phyloP scores from a whole-genome alignment of 1,140 invertebrate species.

The Zophobas morio region DNA sequence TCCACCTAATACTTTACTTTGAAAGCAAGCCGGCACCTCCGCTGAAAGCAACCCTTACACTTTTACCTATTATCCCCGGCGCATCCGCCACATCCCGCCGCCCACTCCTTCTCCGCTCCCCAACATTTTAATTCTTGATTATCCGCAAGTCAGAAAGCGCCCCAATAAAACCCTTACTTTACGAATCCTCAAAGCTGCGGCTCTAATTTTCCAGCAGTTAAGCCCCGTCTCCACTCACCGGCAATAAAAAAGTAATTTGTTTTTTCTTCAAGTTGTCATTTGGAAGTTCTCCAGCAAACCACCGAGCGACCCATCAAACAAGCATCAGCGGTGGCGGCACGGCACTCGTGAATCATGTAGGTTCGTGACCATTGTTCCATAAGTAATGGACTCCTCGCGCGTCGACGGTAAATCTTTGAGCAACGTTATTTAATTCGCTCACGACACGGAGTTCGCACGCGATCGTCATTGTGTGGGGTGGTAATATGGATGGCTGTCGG shows the following conservation, averaged over 20 bases:
- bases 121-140: background rate
- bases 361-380: slow-evolving; percentile 61
- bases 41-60: too few relatives aligned
- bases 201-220: slow-evolving; percentile 43
- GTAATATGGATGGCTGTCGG: slow-evolving; percentile 44
- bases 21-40: too few relatives aligned
- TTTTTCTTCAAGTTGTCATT: slow-evolving; percentile 33
- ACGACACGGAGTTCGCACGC: slow-evolving; percentile 59
- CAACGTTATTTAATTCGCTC: slow-evolving; percentile 61
- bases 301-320: slow-evolving; percentile 36
- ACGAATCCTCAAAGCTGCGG: background rate
- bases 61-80: background rate
- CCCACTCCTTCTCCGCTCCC: too few relatives aligned
- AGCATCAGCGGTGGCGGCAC: slow-evolving; percentile 33
- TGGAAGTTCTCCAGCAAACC: slow-evolving; percentile 44
- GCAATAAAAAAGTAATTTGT: slow-evolving; percentile 44
- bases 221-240: slow-evolving; percentile 9
- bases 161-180: background rate
- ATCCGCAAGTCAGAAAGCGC: background rate
- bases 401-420: slow-evolving; percentile 60
- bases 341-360: slow-evolving; percentile 56
- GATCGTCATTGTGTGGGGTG: slow-evolving; percentile 55
- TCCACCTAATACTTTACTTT: too few relatives aligned
- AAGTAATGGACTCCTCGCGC: slow-evolving; percentile 61
- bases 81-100: background rate